Evolutionary conservation across 2,888 invertebrate genomes (phyloP).

Genomic region (Watsonalla cultraria): DNA sequence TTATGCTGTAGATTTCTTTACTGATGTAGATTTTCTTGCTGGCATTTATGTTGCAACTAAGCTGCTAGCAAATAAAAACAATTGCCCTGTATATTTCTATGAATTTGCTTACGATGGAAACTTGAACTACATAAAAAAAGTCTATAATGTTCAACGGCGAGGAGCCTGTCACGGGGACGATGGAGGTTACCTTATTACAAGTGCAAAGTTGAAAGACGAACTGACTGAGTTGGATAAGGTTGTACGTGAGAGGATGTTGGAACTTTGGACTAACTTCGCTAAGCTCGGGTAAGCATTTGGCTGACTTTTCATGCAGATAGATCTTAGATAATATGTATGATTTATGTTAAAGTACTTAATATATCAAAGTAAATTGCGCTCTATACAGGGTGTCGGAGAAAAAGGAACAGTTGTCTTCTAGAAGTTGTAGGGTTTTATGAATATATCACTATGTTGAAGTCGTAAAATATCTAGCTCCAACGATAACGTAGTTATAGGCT

Average conservation of each 20-base stretch:
- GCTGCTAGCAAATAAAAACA: constrained; percentile 44
- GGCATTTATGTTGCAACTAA: constrained; percentile 52
- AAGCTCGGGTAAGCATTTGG: constrained; percentile 61
- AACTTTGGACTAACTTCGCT: constrained; percentile 82
- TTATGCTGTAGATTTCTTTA: constrained; percentile 63
- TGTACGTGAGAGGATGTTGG: constrained; percentile 64
- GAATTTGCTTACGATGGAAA: constrained; percentile 78
- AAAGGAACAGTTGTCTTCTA: no score
- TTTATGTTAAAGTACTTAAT: no score
- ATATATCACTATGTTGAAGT: no score
- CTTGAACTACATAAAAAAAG: constrained; percentile 71
- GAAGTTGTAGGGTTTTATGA: no score
- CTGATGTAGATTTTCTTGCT: constrained; percentile 68
- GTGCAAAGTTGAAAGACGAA: constrained; percentile 29
- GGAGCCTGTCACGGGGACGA: constrained; percentile 82
- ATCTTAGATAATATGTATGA: no score
- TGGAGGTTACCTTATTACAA: constrained; percentile 76
- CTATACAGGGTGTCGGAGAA: no score
- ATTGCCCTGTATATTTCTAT: constrained; percentile 75
- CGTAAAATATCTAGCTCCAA: no score
- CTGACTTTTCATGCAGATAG: no score
- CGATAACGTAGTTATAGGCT: no score
- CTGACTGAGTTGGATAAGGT: constrained; percentile 43
- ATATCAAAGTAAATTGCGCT: neutral
- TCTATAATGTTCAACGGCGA: constrained; percentile 50